Percentiles rank a stretch among this genome's conserved stretches.
Evolutionary conservation across 2,113 vertebrate genomes (phyloP).

Genomic region (Zosterops hypoxanthus): DNA sequence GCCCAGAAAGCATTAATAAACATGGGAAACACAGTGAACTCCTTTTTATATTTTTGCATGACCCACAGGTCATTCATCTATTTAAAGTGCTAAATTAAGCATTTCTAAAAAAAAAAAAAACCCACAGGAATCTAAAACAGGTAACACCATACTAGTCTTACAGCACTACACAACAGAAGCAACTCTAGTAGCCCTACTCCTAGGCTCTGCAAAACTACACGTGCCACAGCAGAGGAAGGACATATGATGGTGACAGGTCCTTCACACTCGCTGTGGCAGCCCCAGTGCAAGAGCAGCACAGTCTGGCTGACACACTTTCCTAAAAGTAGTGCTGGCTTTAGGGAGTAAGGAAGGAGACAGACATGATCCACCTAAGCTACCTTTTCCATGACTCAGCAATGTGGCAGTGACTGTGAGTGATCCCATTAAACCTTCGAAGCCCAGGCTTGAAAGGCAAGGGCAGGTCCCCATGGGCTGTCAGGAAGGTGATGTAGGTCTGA

Average conservation of each 20-base stretch:
- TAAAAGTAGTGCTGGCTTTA: neutral
- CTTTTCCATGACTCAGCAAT: neutral
- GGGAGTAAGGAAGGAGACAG: neutral
- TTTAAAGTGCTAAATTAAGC: neutral
- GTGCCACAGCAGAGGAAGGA: neutral
- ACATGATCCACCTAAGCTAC: neutral
- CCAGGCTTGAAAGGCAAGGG: neutral
- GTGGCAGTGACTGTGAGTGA: neutral
- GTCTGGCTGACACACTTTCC: neutral
- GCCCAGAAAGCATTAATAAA: neutral
- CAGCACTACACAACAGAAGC: neutral
- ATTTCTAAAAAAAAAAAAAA: neutral
- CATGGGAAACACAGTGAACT: neutral
- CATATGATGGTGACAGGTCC: neutral
- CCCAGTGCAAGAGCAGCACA: neutral
- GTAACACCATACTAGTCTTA: neutral
- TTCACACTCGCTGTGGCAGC: neutral
- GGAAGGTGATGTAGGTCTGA: neutral
- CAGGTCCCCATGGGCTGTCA: neutral
- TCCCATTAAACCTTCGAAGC: neutral
- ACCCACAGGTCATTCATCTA: neutral
- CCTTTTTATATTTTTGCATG: neutral
- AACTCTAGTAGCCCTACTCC: neutral
- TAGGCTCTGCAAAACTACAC: neutral
- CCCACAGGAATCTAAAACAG: neutral